Base-by-base conservation (phyloP, 2,113 vertebrate species). In the Sander vitreus region DNA sequence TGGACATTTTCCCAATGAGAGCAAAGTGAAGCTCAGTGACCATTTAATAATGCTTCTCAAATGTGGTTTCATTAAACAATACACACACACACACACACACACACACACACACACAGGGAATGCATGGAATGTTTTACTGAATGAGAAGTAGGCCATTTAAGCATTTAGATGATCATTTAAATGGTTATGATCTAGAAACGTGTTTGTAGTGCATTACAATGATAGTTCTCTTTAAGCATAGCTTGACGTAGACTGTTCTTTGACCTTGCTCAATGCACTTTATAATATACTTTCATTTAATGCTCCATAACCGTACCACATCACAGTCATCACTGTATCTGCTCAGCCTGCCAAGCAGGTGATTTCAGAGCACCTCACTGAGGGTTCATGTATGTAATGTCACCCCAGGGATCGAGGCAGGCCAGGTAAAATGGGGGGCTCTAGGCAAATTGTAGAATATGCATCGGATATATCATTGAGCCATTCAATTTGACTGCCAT, bases 301-400 rank as follows among this genome's bases (percentile, higher is more conserved):
- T 79, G 79, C 80, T 18, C 81, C 60, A 27, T 77, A 67, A 62
- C 21, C 8, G 13, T 48, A n/a, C n/a, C 59, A 68, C 3, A 18
- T 62, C 69, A 66, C 73, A 81, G 66, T 85, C 74, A 91, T 80
- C 79, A 53, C 71, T 16, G 36, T 58, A 69, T 82, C 57, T 88
- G 68, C 64, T 71, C 54, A 83, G 67, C 63, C 53, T 78, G 55
- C 67, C 78, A 84, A 87, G 63, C 55, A 75, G 76, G 43, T 78
- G 77, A 54, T 62, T 69, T 79, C 0, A 47, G n/a, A 79, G 58
- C 47, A 11, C 23, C 25, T 60, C 43, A 15, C 64, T n/a, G 51
- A 66, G 71, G 47, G 33, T 78, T 87, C 65, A 54, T 63, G 53
- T 76, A 50, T 50, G 21, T 68, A 51, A 79, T 69, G 55, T 68